phyloP scores from a whole-genome alignment of 2,888 invertebrate genomes.

The Apantesis nais region DNA sequence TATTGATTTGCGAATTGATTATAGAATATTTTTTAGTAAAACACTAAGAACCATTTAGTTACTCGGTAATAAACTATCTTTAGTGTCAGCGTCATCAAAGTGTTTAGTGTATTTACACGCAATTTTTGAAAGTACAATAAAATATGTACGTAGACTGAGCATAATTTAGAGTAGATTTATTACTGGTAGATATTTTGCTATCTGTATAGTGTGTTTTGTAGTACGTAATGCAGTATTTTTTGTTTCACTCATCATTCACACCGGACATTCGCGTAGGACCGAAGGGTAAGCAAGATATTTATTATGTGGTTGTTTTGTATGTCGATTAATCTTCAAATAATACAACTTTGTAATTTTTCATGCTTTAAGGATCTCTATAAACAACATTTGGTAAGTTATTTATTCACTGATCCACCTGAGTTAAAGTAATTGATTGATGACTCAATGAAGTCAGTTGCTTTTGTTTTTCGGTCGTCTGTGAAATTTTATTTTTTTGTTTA shows the following conservation, averaged over 20 bases:
- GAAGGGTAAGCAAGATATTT: constrained; percentile 35
- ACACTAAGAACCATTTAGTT: no score
- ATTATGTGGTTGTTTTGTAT: not conserved
- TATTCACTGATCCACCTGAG: not conserved
- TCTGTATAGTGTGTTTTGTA: not conserved
- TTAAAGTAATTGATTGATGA: not conserved
- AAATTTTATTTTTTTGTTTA: not conserved
- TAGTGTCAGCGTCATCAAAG: no score
- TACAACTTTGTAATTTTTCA: constrained; percentile 51
- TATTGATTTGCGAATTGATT: no score
- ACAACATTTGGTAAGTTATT: constrained; percentile 71
- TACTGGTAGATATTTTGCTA: not conserved
- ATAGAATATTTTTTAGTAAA: no score
- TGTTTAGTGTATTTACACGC: not conserved
- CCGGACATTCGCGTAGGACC: constrained; percentile 31
- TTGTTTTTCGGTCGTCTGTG: not conserved
- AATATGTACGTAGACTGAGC: not conserved
- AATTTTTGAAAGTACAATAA: not conserved
- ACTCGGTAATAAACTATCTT: no score
- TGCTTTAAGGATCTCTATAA: constrained; percentile 80
- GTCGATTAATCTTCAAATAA: constrained; percentile 34
- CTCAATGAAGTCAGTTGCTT: not conserved
- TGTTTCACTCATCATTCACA: constrained; percentile 38
- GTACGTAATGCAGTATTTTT: constrained; percentile 20
- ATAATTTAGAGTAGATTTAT: not conserved